Base-by-base conservation (phyloP, 2,888 invertebrate species). In the Oscheius onirici region DNA sequence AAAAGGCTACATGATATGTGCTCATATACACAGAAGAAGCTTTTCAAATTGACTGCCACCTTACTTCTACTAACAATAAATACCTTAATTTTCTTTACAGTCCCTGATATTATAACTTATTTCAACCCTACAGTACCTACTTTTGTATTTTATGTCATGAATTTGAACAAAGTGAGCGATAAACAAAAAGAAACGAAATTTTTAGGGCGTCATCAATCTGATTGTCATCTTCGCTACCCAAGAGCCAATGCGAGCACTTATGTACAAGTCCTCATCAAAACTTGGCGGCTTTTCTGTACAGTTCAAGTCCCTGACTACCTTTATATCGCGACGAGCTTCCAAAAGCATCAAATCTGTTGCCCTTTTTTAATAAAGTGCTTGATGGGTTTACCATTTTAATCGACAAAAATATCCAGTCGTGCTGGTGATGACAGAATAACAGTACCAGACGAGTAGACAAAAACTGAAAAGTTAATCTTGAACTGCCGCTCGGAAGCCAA, bases 61-160 rank as follows among this genome's bases (percentile, higher is more conserved):
- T 71, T 76, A 40, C 74, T 72, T 13, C 40, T 79, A 60, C 74
- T 79, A 10, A 79, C 78, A 11, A 63, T 73, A 20, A 79, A 76
- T 58, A 76, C 74, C 2, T 61, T 79, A 10, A 51, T 73, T 5
- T 60, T 79, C 10, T 79, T 79, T 54, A 79, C 78, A 1, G 58
- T 79, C 11, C 78, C 78, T 1, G 78, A 79, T 55, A 8, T 76
- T 8, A 74, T 75, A 1, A 71, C 75, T 13, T 74, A 73, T 52
- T 71, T 76, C 60, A 72, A 57, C 0, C 76, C 78, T 11, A 71
- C 68, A 51, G 63, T 76, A 34, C 73, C 71, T 10, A 73, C 77
- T 0, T 75, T 74, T 57, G 67, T 66, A 0, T 73, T 81, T 69
- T 81, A 79, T 67, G 24, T 81, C 13, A 76, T 81, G 76, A 81